These are phyloP conservation scores for Ellobium chinense DNA, from an alignment of 2,888 invertebrate genomes.

Conservation along the genomic window DNA sequence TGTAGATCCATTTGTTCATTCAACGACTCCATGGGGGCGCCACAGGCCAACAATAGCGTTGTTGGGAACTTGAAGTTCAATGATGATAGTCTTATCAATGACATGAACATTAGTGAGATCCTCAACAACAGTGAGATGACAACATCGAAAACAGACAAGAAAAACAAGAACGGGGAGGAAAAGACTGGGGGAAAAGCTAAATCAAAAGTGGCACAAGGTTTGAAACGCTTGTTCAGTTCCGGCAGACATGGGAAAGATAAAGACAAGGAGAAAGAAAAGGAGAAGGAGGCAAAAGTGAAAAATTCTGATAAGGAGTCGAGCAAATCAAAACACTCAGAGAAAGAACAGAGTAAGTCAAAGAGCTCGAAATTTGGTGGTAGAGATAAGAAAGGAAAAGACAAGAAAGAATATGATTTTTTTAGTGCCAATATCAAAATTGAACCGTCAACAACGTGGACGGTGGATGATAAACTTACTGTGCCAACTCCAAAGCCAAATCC, in stretches of 20 bases:
- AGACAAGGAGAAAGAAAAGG: slow-evolving; percentile 36
- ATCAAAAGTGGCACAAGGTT: slow-evolving; percentile 42
- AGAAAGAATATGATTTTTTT: slow-evolving; percentile 42
- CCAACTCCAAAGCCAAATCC: background rate
- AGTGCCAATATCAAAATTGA: slow-evolving; percentile 32
- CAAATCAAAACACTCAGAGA: slow-evolving; percentile 11
- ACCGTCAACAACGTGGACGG: slow-evolving; percentile 29
- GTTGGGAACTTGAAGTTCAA: background rate
- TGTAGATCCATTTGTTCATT: slow-evolving; percentile 55
- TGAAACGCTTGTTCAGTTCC: slow-evolving; percentile 39
- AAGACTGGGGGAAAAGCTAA: slow-evolving; percentile 40
- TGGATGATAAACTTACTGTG: slow-evolving; percentile 12
- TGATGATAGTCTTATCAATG: slow-evolving; percentile 28
- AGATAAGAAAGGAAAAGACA: slow-evolving; percentile 33
- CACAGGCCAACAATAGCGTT: slow-evolving; percentile 6
- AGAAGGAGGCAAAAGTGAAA: slow-evolving; percentile 47
- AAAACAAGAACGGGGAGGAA: background rate
- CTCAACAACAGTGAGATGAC: slow-evolving; percentile 7
- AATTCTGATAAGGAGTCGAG: slow-evolving; percentile 20
- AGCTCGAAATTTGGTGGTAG: slow-evolving; percentile 20
- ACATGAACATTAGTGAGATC: background rate
- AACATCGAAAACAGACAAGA: slow-evolving; percentile 4
- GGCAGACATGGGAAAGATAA: slow-evolving; percentile 35
- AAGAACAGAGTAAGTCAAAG: slow-evolving; percentile 14
- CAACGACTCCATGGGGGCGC: slow-evolving; percentile 19